Conservation (phyloP, 1,140 invertebrate genomes). For the Zeugodacus cucurbitae region DNA sequence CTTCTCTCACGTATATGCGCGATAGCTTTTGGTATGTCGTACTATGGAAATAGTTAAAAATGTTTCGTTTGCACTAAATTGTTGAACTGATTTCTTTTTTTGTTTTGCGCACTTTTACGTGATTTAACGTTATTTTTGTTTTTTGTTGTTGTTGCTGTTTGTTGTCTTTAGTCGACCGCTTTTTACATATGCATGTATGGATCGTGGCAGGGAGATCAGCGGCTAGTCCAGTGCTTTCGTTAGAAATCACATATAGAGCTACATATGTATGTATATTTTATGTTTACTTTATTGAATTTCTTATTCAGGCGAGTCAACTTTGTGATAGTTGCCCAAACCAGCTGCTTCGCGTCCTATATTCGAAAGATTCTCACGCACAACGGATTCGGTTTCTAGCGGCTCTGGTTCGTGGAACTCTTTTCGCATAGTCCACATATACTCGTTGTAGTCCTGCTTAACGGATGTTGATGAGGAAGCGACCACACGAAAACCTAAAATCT, state of each 20-base stretch:
- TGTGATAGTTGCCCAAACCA: conserved; percentile 64
- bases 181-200: neutral
- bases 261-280: neutral
- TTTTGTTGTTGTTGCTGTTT: neutral
- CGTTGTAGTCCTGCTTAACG: conserved; percentile 87
- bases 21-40: neutral
- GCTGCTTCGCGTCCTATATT: conserved; percentile 70
- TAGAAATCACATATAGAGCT: neutral
- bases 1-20: neutral
- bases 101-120: neutral
- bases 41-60: neutral
- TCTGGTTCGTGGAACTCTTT: conserved; percentile 87
- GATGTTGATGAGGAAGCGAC: conserved; percentile 85
- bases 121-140: neutral
- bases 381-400: conserved; percentile 71
- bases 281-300: neutral
- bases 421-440: conserved; percentile 93
- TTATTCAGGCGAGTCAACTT: conserved; percentile 65
- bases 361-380: conserved; percentile 71
- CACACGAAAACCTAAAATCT: conserved; percentile 86
- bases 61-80: neutral
- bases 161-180: neutral
- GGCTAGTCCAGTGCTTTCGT: neutral
- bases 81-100: neutral
- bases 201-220: neutral